Base-by-base conservation (phyloP, 2,888 invertebrate genomes). In the Diploptera punctata region DNA sequence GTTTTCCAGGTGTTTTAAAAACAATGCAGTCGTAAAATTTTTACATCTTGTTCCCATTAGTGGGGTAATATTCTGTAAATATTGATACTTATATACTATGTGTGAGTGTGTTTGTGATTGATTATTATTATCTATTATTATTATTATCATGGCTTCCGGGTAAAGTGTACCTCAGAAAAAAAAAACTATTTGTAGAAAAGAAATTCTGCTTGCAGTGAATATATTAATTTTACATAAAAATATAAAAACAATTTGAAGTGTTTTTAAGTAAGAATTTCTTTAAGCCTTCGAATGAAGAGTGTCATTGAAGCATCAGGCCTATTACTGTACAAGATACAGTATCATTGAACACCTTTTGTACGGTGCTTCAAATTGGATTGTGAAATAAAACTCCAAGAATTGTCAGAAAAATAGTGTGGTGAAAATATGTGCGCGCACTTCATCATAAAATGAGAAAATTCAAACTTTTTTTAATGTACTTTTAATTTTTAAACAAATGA, bases 101-200 rank as follows among this genome's bases (percentile, higher is more conserved):
- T 71, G 72, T 60, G 71, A 60, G 49, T 52, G 52, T 70, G 62
- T 70, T 70, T 57, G 57, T 71, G 54, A 67, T 38, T 26, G 19
- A 52, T 67, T 71, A 49, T 44, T 71, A 62, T 65, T 44, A 49
- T n/a, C n/a, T n/a, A n/a, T n/a, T n/a, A n/a, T n/a, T 61, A 61
- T 38, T 61, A 61, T 61, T 31, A 31, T 18, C 26, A 52, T 26
- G 65, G 44, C n/a, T 65, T 65, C 60, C 57, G 69, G 69, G 60
- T 69, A 69, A 69, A 57, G 57, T 26, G 43, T 69, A 57, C 69
- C 69, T 69, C 54, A 69, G 38, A 69, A 69, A 24, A 1, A 65
- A 26, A 16, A 31, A 57, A 57, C n/a, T 29, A 13, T 29, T 13
- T 2, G 31, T n/a, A 29, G 29, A n/a, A 29, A 19, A 52, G 21